These are phyloP conservation scores for Platyrinchus mystaceus DNA, from an alignment of 2,797 vertebrate genomes.

Conservation along the genomic window DNA sequence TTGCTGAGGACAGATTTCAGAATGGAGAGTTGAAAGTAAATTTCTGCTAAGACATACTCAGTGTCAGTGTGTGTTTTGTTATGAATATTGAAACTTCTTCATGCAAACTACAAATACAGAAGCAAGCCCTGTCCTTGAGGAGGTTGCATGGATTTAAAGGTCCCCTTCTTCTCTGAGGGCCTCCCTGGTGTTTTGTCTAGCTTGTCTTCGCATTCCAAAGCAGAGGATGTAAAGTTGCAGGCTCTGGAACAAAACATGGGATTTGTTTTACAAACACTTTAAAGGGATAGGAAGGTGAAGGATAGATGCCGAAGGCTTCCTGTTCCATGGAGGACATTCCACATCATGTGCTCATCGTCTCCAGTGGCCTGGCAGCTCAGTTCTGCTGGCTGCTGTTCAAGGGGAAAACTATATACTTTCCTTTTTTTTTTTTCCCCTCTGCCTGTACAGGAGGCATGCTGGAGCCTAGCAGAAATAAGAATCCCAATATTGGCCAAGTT, in stretches of 20 bases:
- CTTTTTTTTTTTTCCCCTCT: fast-evolving
- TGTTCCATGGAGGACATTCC: background rate
- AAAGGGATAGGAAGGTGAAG: background rate
- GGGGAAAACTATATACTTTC: background rate
- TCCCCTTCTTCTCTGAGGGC: background rate
- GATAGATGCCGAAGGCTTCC: background rate
- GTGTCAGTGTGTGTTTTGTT: background rate
- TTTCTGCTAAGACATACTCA: background rate
- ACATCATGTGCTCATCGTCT: background rate
- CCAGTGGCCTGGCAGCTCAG: background rate
- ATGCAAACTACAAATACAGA: background rate
- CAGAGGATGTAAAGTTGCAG: background rate
- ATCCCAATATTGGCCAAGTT: background rate
- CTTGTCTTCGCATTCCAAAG: background rate
- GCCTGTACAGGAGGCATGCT: background rate
- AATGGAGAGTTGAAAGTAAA: background rate
- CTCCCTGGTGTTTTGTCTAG: conserved; percentile 46
- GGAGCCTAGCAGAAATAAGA: background rate
- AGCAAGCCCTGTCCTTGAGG: background rate
- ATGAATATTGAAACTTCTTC: background rate
- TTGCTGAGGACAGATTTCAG: background rate
- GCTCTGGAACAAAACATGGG: background rate
- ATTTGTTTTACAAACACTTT: conserved; percentile 22
- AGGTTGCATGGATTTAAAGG: background rate
- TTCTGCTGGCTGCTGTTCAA: background rate